phyloP scores from a whole-genome alignment of 2,113 vertebrate species.

The Manacus vitellinus region DNA sequence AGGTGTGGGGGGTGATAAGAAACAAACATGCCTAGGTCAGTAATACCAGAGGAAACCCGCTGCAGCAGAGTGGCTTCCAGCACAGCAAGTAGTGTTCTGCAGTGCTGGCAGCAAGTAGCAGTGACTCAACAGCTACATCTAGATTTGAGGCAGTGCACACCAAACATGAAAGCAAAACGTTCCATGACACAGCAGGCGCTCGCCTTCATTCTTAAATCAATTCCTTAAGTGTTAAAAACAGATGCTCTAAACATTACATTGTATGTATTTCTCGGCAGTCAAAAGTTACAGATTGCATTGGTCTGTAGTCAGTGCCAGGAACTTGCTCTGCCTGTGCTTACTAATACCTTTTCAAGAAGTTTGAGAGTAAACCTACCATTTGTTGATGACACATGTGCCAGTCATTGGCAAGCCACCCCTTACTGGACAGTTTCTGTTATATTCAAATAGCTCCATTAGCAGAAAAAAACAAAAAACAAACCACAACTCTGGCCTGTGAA shows the following conservation, averaged over 20 bases:
- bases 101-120: conserved; percentile 27
- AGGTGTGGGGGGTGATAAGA: background rate
- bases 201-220: background rate
- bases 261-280: background rate
- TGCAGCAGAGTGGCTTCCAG: background rate
- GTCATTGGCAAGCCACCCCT: background rate
- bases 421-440: background rate
- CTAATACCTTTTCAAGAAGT: background rate
- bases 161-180: background rate
- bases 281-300: background rate
- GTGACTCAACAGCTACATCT: conserved; percentile 47
- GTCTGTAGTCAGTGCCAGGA: background rate
- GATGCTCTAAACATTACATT: background rate
- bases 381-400: background rate
- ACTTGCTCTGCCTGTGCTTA: background rate
- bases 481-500: background rate
- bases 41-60: background rate
- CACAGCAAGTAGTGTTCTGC: conserved; percentile 23
- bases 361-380: background rate
- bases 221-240: background rate
- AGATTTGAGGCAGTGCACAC: background rate
- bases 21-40: background rate
- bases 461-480: background rate
- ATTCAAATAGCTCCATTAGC: background rate
- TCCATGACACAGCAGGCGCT: background rate